Conservation (phyloP, 2,797 vertebrate species). For the Aeoliscus strigatus region DNA sequence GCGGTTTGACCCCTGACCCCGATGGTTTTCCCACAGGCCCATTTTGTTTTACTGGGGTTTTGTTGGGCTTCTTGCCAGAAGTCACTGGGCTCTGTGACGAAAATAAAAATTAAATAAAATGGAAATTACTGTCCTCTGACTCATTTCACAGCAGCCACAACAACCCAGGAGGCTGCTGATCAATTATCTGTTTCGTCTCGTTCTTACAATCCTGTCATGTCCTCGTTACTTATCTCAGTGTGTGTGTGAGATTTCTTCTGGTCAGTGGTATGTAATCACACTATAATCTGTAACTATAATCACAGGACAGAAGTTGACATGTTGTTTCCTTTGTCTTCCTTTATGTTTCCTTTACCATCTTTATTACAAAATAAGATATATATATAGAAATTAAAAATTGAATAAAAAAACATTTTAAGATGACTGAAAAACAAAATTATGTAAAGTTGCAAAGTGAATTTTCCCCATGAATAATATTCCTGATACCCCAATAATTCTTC, state of each 20-base stretch:
- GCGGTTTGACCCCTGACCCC: constrained; percentile 53
- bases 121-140: not conserved
- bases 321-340: too few relatives aligned
- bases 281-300: too few relatives aligned
- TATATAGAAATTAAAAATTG: constrained; percentile 8
- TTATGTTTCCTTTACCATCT: too few relatives aligned
- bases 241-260: too few relatives aligned
- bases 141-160: too few relatives aligned
- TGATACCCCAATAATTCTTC: constrained; percentile 28
- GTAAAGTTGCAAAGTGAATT: constrained; percentile 24
- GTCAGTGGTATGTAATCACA: too few relatives aligned
- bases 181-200: too few relatives aligned
- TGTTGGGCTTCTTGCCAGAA: constrained; percentile 62
- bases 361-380: constrained; percentile 1
- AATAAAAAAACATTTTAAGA: not conserved
- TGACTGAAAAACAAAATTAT: not conserved
- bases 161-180: too few relatives aligned
- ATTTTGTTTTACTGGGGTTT: constrained; percentile 67
- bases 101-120: constrained; percentile 1
- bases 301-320: too few relatives aligned
- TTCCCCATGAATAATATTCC: constrained; percentile 35
- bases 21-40: constrained; percentile 66
- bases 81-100: constrained; percentile 48
- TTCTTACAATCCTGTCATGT: too few relatives aligned
- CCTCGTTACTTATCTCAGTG: too few relatives aligned